These are phyloP conservation scores for Lampris megalopsis DNA, from an alignment of 2,113 vertebrate genomes.

Conservation along the genomic window DNA sequence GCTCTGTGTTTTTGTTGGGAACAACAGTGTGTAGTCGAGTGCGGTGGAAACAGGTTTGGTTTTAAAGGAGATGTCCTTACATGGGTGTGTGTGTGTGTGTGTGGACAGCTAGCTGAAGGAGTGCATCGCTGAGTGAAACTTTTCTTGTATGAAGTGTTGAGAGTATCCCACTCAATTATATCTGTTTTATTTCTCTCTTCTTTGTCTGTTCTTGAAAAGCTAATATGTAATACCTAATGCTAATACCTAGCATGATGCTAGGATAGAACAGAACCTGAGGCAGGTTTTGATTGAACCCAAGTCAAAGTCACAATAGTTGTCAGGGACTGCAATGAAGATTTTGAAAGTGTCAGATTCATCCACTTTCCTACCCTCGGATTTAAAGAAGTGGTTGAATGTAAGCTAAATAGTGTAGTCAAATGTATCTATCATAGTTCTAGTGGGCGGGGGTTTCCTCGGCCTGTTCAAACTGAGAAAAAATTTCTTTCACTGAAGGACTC, in stretches of 20 bases:
- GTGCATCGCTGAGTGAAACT: slow-evolving; percentile 20
- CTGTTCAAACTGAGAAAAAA: not conserved
- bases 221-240: no score
- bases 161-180: slow-evolving; percentile 28
- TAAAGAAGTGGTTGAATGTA: not conserved
- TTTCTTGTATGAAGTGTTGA: slow-evolving; percentile 35
- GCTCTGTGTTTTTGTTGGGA: slow-evolving; percentile 67
- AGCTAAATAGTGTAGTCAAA: not conserved
- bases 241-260: no score
- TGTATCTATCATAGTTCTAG: not conserved
- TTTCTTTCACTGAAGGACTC: not conserved
- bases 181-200: not conserved
- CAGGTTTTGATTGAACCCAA: no score
- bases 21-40: slow-evolving; percentile 67
- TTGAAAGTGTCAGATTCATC: no score
- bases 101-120: slow-evolving; percentile 21
- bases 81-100: slow-evolving; percentile 59
- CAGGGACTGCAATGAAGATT: no score
- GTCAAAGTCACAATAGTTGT: no score
- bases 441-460: not conserved
- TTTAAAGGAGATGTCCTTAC: slow-evolving; percentile 77
- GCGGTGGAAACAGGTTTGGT: slow-evolving; percentile 56
- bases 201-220: slow-evolving; percentile 5
- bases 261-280: no score
- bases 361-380: no score